Evolutionary conservation across 2,888 invertebrate genomes (phyloP), one percentile per base, ranked within the genome.

Genomic region (Pristionchus exspectatus): DNA sequence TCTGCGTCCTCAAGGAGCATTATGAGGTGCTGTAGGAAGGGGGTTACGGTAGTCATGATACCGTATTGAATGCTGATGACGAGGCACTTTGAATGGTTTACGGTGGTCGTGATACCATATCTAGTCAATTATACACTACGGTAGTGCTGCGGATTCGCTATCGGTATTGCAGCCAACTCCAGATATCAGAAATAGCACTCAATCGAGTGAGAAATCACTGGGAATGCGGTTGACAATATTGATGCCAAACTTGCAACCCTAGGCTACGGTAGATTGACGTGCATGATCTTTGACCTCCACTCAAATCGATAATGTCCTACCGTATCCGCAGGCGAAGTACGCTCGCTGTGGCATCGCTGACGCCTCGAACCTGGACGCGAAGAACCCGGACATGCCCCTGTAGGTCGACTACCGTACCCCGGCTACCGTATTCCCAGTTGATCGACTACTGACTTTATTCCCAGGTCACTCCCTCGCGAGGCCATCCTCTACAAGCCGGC

Each of bases 381-480:
- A 87, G 87, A 44, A 87, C 50, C 87, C 87, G 38, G 87, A 66
- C 5, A 87, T 87, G 87, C 87, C 87, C 50, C 87, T 87, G 87
- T 87, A 33, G n/a, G 69, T 66, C 66, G 66, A 66, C 27, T 72
- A 72, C 69, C 27, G 69, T 72, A 72, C 3, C 30, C 69, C 16
- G 30, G 0, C 69, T 72, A 72, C 69, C 69, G 69, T 72, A 72
- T 27, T 14, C 30, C 9, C 27, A 12, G 3, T 9, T 44, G 1
- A 44, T 81, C 30, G 50, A 44, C n/a, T n/a, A 81, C 50, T 85
- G 33, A 59, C 59, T 56, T 54, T 4, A 33, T 66, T n/a, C 18
- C 4, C 66, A 87, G 87, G 44, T 87, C 87, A 9, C 44, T 87
- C 27, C 87, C 87, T 14, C 87, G 87, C 27, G 87, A 87, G 44